Conservation (phyloP, 2,113 vertebrate genomes). For the Typhlomys cinereus region DNA sequence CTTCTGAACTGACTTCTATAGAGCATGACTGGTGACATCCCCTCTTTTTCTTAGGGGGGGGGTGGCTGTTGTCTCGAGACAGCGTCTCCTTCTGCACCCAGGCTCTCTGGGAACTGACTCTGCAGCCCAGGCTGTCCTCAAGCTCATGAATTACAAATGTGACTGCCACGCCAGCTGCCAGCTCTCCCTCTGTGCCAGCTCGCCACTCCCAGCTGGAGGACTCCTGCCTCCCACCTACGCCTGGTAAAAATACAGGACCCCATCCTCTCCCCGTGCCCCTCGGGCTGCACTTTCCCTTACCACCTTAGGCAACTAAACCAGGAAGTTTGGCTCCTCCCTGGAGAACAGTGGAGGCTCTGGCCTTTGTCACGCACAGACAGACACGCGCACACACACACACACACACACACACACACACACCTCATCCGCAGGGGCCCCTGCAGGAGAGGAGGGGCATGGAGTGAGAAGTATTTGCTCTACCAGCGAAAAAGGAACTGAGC, state of each 20-base stretch:
- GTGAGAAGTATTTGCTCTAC: not conserved
- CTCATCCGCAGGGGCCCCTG: not conserved
- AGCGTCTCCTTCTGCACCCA: not conserved
- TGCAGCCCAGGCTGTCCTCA: too few species aligned
- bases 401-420: too few species aligned
- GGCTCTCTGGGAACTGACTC: too few species aligned
- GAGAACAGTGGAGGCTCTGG: too few species aligned
- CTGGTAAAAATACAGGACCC: not conserved
- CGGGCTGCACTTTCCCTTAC: not conserved
- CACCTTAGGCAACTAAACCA: rapidly evolving
- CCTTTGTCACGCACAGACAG: too few species aligned
- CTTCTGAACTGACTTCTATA: not conserved
- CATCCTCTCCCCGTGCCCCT: not conserved
- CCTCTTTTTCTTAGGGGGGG: not conserved
- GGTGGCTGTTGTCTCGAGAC: too few species aligned
- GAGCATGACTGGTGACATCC: not conserved
- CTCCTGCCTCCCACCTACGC: not conserved
- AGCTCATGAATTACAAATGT: too few species aligned
- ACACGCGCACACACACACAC: too few species aligned
- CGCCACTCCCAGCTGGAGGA: not conserved
- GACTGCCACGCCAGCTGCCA: too few species aligned
- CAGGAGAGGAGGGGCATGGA: not conserved
- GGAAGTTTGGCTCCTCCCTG: too few species aligned
- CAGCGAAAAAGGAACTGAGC: not conserved
- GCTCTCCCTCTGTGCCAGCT: not conserved